These are phyloP conservation scores for Drosophila neocordata DNA, from an alignment of 1,140 invertebrate species.

Conservation along the genomic window DNA sequence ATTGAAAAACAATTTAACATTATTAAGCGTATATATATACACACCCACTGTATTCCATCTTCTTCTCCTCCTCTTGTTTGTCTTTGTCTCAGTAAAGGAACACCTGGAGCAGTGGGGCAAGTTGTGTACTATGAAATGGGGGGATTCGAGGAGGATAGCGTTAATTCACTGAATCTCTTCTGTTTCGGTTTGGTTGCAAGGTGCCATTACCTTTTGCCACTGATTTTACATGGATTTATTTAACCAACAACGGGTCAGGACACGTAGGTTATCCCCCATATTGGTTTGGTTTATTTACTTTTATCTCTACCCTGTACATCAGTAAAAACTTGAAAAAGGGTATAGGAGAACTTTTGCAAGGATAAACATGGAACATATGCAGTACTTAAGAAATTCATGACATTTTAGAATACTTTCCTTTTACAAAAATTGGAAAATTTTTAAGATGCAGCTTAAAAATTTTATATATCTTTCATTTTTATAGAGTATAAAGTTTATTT, in stretches of 20 bases:
- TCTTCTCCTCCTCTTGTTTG: constrained; percentile 21
- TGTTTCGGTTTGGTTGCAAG: constrained; percentile 12
- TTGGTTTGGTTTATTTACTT: constrained; percentile 4
- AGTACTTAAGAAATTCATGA: too few species aligned
- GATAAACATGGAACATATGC: too few species aligned
- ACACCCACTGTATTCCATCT: too few species aligned
- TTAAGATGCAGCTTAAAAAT: too few species aligned
- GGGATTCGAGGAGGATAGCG: background rate
- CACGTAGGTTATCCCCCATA: constrained; percentile 4
- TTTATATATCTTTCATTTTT: too few species aligned
- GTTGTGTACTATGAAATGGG: background rate
- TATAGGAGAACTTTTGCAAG: too few species aligned
- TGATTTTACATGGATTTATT: constrained; percentile 67
- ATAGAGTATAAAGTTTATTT: too few species aligned
- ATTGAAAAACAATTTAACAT: constrained; percentile 82
- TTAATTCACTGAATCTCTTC: background rate
- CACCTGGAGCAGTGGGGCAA: background rate
- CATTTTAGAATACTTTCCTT: too few species aligned
- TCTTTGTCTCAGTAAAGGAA: background rate
- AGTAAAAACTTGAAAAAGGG: background rate
- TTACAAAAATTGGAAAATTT: too few species aligned
- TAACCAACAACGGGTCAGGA: constrained; percentile 33
- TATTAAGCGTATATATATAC: constrained; percentile 40
- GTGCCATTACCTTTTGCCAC: constrained; percentile 34
- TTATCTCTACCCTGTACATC: background rate